These are phyloP conservation scores for Drosophila kanapiae DNA, from an alignment of 1,140 invertebrate species.

Conservation along the genomic window DNA sequence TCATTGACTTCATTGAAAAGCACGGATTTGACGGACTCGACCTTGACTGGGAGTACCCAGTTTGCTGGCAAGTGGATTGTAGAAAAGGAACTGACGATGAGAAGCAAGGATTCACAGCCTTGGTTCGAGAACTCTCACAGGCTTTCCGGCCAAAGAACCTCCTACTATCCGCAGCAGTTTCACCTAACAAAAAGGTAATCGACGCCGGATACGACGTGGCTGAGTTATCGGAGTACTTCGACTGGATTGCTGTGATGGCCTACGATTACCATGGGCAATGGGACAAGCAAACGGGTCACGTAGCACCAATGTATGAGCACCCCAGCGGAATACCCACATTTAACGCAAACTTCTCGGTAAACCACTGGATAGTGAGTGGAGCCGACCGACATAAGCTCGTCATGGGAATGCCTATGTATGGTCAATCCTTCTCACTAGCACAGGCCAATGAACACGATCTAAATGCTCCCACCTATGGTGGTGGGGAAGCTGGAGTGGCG, in stretches of 20 bases:
- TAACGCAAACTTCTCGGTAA: slow-evolving; percentile 93
- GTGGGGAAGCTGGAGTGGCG: slow-evolving; percentile 92
- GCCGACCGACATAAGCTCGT: slow-evolving; percentile 91
- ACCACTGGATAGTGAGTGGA: slow-evolving; percentile 92
- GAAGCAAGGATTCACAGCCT: slow-evolving; percentile 90
- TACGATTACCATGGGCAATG: slow-evolving; percentile 95
- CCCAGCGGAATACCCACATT: slow-evolving; percentile 90
- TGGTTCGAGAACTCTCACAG: slow-evolving; percentile 90
- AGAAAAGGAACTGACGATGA: slow-evolving; percentile 91
- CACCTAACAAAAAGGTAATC: slow-evolving; percentile 93
- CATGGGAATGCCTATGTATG: slow-evolving; percentile 94
- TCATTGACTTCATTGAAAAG: slow-evolving; percentile 91
- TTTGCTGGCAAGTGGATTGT: slow-evolving; percentile 95
- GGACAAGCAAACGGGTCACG: slow-evolving; percentile 93
- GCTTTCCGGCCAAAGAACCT: slow-evolving; percentile 89
- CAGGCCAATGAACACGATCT: slow-evolving; percentile 88
- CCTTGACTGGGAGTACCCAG: slow-evolving; percentile 96
- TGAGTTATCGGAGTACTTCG: slow-evolving; percentile 89
- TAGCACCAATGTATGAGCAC: slow-evolving; percentile 92
- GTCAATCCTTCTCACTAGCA: slow-evolving; percentile 92
- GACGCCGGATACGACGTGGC: slow-evolving; percentile 93
- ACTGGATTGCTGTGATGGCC: slow-evolving; percentile 94
- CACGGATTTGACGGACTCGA: slow-evolving; percentile 94
- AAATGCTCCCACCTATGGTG: slow-evolving; percentile 90
- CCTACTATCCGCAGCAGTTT: slow-evolving; percentile 92